Conservation (phyloP, 2,113 vertebrate species). For the Lophochroa leadbeateri region DNA sequence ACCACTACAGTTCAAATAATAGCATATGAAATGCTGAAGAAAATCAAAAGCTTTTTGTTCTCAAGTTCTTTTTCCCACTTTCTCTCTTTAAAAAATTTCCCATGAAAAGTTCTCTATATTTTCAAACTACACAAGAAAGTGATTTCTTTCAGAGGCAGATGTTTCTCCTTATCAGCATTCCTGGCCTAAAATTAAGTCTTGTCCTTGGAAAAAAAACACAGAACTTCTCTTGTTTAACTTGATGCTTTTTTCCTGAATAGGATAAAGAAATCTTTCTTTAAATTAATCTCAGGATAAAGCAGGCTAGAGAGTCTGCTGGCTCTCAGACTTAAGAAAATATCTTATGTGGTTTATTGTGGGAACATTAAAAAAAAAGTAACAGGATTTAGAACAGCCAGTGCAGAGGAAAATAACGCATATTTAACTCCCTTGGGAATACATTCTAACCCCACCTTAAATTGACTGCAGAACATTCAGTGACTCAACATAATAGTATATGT, state of each 20-base stretch:
- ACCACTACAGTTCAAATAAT: background rate
- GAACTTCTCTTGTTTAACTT: background rate
- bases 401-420: conserved; percentile 3
- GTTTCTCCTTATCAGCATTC: background rate
- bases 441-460: conserved; percentile 21
- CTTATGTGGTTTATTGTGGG: background rate
- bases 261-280: conserved; percentile 17
- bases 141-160: background rate
- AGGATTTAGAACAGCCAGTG: background rate
- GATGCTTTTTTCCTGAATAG: background rate
- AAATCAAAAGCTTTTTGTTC: background rate
- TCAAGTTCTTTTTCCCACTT: background rate
- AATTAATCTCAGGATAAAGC: conserved; percentile 9
- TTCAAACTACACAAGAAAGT: background rate
- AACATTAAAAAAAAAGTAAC: background rate
- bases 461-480: conserved; percentile 37
- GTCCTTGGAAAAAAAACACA: background rate
- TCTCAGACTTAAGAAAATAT: background rate
- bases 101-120: background rate
- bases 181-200: background rate
- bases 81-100: background rate
- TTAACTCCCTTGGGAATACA: conserved; percentile 27
- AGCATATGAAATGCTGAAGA: background rate
- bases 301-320: background rate
- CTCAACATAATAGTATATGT: background rate